These are phyloP conservation scores for Hystrix cristata DNA, from an alignment of 2,113 vertebrate species.

Conservation along the genomic window DNA sequence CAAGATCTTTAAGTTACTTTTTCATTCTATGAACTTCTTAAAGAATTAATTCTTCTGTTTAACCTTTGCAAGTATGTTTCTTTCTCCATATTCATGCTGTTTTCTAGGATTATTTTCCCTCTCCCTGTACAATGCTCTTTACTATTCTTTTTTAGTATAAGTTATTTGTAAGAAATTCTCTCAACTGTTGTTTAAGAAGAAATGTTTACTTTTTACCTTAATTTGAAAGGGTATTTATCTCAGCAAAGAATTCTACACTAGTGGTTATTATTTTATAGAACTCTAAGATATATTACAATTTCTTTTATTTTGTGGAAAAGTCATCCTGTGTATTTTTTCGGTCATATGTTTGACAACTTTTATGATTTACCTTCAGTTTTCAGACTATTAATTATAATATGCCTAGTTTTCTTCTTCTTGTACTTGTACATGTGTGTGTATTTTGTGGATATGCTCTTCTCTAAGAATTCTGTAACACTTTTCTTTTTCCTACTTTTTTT, in stretches of 20 bases:
- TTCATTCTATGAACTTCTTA: background rate
- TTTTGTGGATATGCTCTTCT: background rate
- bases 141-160: background rate
- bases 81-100: background rate
- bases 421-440: background rate
- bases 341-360: background rate
- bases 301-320: background rate
- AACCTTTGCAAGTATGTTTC: background rate
- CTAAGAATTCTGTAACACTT: background rate
- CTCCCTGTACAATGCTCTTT: background rate
- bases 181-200: background rate
- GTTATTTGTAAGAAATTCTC: background rate
- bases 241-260: background rate
- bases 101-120: background rate
- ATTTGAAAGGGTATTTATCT: background rate
- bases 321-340: background rate
- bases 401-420: background rate
- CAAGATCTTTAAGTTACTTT: background rate
- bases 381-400: background rate
- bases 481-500: background rate
- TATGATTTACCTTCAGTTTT: background rate
- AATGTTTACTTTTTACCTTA: background rate
- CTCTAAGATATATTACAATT: background rate
- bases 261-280: background rate
- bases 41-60: background rate